Base-by-base conservation (phyloP, 2,888 invertebrate species). In the Physocephala rufipes region DNA sequence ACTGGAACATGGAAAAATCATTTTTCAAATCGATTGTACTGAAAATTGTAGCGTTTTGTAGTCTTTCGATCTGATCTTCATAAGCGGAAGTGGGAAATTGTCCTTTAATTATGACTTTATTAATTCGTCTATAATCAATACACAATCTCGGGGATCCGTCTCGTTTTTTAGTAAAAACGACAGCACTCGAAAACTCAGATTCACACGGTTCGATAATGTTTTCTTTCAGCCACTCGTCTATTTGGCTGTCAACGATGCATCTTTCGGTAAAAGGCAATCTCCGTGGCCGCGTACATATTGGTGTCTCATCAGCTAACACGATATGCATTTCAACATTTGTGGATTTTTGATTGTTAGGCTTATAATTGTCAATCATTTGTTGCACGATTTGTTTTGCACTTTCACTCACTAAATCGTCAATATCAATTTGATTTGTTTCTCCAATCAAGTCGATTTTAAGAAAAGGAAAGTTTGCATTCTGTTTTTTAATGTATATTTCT, bases 1-100 rank as follows among this genome's bases (percentile, higher is more conserved):
- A 85, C 71, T 3, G 76, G 75, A 0, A 84, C 78, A 68, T 85
- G 83, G 53, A 83, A 83, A 72, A 82, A 83, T 0, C 82, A 30
- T 80, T 81, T 4, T 78, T 76, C 2, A 84, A 63, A 64, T 81
- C 81, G 4, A 82, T 71, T 9, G 79, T 78, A 3, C 75, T 81
- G 58, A 82, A 82, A 53, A 73, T 78, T 13, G 66, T 76, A 9
- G 79, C 78, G 7, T 78, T 78, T 63, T 78, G 76, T 2, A 82
- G 71, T 47, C 76, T 73, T 43, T 82, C 78, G 4, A 84, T 43
- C 62, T 78, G 78, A 51, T 82, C 82, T 13, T 82, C 79, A 2
- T 81, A 79, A 13, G 77, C 21, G 0, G 81, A 81, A 19, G 81
- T 28, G 2, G 80, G 69, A 66, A 76, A 81, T 69, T 69, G 76